Evolutionary conservation across 2,888 invertebrate genomes (phyloP).

Genomic region (Phaedon cochleariae): DNA sequence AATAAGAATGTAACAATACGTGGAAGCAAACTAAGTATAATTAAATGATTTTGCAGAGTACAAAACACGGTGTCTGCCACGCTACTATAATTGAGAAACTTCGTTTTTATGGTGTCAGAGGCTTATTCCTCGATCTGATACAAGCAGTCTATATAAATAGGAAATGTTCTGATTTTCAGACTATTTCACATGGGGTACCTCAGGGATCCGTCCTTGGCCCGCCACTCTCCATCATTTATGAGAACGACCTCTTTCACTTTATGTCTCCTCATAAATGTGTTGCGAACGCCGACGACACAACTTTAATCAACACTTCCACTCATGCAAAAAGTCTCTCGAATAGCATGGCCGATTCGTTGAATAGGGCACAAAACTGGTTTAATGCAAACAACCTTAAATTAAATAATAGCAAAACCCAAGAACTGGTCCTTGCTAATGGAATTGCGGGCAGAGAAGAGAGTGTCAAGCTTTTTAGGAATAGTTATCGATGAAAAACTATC

Average conservation of each 20-base stretch:
- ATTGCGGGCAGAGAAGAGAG: neutral
- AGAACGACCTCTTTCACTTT: slow-evolving; percentile 3
- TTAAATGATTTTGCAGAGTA: too few relatives aligned
- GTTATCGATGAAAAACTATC: neutral
- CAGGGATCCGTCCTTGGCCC: too few relatives aligned
- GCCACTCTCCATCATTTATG: neutral
- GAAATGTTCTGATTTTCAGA: neutral
- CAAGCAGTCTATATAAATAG: slow-evolving; percentile 9
- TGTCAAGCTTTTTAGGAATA: neutral
- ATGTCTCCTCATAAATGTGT: slow-evolving; percentile 1
- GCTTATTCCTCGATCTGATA: slow-evolving; percentile 1
- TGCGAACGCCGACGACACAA: neutral
- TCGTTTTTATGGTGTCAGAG: neutral
- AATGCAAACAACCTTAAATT: neutral
- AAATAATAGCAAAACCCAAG: neutral
- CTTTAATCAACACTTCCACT: neutral
- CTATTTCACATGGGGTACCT: neutral
- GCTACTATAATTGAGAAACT: neutral
- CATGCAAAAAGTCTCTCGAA: neutral
- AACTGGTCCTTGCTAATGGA: neutral
- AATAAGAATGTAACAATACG: too few relatives aligned
- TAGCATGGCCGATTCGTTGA: neutral
- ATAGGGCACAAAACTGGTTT: slow-evolving; percentile 1
- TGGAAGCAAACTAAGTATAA: too few relatives aligned
- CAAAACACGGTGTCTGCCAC: neutral